Evolutionary conservation across 2,888 invertebrate genomes (phyloP).

Genomic region (Furcula furcula): DNA sequence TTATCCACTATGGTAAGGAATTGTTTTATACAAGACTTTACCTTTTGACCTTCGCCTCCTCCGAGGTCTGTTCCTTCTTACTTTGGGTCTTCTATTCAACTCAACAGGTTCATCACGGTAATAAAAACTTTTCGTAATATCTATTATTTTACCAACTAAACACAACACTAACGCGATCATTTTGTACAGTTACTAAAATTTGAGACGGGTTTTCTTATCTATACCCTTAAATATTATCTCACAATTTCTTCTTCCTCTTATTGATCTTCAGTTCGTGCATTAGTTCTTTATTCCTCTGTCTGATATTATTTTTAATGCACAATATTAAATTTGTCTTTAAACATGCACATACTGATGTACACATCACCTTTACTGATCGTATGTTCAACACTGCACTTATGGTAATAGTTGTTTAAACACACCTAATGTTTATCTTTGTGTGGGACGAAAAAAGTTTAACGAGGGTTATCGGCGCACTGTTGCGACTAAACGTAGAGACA

Average conservation of each 20-base stretch:
- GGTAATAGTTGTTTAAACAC: constrained; percentile 25
- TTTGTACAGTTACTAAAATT: constrained; percentile 25
- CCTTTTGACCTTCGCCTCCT: constrained; percentile 38
- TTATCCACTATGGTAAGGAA: too few relatives aligned
- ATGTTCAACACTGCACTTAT: constrained; percentile 37
- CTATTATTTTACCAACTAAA: constrained; percentile 55
- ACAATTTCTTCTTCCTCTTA: constrained; percentile 48
- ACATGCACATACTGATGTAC: constrained; percentile 21
- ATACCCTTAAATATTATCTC: constrained; percentile 23
- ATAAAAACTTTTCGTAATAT: constrained; percentile 42
- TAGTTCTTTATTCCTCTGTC: constrained; percentile 27
- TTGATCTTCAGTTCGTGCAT: constrained; percentile 42
- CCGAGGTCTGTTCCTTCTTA: constrained; percentile 23
- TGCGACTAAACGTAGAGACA: constrained; percentile 35
- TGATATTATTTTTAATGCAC: constrained; percentile 19
- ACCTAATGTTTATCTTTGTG: constrained; percentile 23
- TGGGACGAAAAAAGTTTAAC: constrained; percentile 39
- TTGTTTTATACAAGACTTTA: too few relatives aligned
- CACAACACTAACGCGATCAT: constrained; percentile 68
- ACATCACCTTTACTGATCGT: constrained; percentile 40
- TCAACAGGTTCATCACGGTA: constrained; percentile 15
- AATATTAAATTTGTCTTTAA: constrained; percentile 24
- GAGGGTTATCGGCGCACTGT: constrained; percentile 55
- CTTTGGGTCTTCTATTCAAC: constrained; percentile 9
- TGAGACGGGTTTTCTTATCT: constrained; percentile 25